Percentiles rank a stretch among this genome's conserved stretches.
Conservation (phyloP, 2,888 invertebrate species). For the Morinoia aosen region DNA sequence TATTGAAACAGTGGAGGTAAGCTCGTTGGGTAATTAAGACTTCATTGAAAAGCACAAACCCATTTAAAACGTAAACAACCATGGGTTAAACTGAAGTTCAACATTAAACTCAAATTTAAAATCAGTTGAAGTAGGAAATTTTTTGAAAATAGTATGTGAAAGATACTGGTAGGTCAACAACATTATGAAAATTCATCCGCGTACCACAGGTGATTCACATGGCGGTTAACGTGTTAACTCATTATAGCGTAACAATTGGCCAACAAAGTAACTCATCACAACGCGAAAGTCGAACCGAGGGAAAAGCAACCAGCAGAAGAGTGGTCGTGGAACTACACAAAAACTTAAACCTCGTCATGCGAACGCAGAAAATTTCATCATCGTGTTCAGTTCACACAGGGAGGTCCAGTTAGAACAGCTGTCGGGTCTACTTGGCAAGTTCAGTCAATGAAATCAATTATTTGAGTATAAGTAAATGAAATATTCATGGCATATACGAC, state of each 20-base stretch:
- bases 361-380: background rate
- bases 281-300: background rate
- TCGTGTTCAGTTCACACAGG: background rate
- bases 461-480: background rate
- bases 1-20: background rate
- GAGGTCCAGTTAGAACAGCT: background rate
- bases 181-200: too few species aligned
- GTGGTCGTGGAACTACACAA: background rate
- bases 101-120: too few species aligned
- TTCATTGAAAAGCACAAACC: background rate
- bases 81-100: too few species aligned
- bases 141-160: too few species aligned
- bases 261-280: background rate
- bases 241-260: too few species aligned
- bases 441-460: background rate
- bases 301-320: background rate
- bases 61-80: too few species aligned
- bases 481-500: background rate
- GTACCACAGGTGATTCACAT: too few species aligned
- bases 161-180: too few species aligned
- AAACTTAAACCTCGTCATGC: background rate
- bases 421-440: background rate
- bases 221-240: too few species aligned
- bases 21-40: background rate
- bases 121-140: too few species aligned